Conservation (phyloP, 2,113 vertebrate species). For the Sclerurus mexicanus region DNA sequence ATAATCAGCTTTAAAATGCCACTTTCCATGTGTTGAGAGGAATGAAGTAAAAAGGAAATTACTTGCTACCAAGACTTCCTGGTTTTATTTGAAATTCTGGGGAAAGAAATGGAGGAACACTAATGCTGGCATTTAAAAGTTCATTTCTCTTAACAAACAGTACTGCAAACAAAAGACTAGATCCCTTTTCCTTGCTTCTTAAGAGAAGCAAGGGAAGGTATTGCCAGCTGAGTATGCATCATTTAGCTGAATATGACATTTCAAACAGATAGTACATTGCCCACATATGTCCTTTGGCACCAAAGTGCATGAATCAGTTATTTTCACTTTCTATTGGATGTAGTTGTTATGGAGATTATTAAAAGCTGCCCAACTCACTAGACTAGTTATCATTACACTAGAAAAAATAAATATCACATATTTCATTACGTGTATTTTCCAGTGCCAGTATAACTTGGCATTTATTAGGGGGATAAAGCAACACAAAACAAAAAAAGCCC, state of each 20-base stretch:
- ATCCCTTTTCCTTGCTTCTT: not conserved
- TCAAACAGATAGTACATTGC: not conserved
- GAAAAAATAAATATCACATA: not conserved
- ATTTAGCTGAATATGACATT: slow-evolving; percentile 5
- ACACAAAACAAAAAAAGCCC: rapidly evolving
- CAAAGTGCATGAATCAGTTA: not conserved
- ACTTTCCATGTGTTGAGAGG: not conserved
- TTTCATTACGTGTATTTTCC: not conserved
- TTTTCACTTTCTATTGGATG: slow-evolving; percentile 20
- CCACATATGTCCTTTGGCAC: not conserved
- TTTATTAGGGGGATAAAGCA: not conserved
- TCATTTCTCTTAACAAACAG: not conserved
- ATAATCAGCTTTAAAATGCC: not conserved
- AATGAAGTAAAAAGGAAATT: not conserved
- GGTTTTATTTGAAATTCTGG: not conserved
- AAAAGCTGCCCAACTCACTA: not conserved
- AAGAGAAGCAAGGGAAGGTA: not conserved
- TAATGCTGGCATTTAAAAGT: not conserved
- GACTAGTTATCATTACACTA: not conserved
- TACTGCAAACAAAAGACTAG: not conserved
- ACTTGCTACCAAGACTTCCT: not conserved
- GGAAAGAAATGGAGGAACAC: not conserved
- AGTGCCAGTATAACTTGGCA: not conserved
- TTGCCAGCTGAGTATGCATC: not conserved
- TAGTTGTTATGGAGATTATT: not conserved